These are phyloP conservation scores for Sinopyrophorus schimmeli DNA, from an alignment of 2,888 invertebrate species.

Conservation along the genomic window DNA sequence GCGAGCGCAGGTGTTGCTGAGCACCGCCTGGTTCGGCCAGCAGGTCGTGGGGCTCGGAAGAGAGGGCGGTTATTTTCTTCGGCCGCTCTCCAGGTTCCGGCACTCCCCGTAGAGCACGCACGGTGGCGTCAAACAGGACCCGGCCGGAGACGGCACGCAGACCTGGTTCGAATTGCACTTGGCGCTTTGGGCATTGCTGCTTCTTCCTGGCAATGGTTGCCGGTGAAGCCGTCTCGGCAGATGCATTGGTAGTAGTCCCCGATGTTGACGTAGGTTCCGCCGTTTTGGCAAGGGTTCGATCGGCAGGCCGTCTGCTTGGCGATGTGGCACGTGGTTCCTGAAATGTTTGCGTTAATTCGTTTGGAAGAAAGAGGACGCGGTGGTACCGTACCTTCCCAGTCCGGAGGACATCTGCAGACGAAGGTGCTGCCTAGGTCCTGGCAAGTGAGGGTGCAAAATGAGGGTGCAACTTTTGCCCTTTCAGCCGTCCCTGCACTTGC, in stretches of 20 bases:
- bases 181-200: conserved; percentile 54
- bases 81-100: conserved; percentile 69
- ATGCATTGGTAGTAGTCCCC: conserved; percentile 69
- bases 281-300: conserved; percentile 68
- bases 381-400: conserved; percentile 61
- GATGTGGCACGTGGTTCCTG: conserved; percentile 63
- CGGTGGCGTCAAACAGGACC: conserved; percentile 77
- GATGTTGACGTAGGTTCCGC: conserved; percentile 71
- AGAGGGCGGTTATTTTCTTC: conserved; percentile 78
- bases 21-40: conserved; percentile 76
- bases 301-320: conserved; percentile 59
- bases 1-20: conserved; percentile 76
- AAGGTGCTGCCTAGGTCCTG: conserved; percentile 65
- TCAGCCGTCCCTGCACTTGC: conserved; percentile 63
- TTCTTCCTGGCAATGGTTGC: conserved; percentile 67
- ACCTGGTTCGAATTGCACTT: conserved; percentile 61
- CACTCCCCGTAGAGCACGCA: conserved; percentile 87
- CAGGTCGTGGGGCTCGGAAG: conserved; percentile 77
- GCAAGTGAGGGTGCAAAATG: too few relatives aligned
- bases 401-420: conserved; percentile 63
- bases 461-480: conserved; percentile 68
- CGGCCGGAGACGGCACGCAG: conserved; percentile 81
- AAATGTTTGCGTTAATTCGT: too few relatives aligned
- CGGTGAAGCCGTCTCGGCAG: conserved; percentile 70
- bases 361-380: too few relatives aligned